Base-by-base conservation (phyloP, 2,113 vertebrate species). In the Actenoides lindsayi region DNA sequence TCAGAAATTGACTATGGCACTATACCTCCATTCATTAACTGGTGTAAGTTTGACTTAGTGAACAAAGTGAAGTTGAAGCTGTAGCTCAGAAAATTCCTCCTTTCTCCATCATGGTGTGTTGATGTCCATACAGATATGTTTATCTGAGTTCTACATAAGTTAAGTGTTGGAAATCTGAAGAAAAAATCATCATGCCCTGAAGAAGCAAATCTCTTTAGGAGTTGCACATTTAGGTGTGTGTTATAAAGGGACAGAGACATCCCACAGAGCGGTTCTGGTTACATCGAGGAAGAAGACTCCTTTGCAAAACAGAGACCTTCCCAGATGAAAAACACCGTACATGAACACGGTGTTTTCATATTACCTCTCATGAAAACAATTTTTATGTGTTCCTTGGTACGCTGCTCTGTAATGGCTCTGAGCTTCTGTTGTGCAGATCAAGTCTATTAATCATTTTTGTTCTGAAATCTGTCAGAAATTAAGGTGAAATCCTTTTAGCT, bases 391-490 rank as follows among this genome's bases (percentile, higher is more conserved):
- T 0, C 0, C n/a, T 87, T 51, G 16, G 5, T 90, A 37, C 6
- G 28, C 59, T 33, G 11, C 59, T 87, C 65, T 79, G 67, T 41
- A 86, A 65, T 46, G 67, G n/a, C 67, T 94, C 67, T 62, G 62
- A 95, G 84, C 84, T 93, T 87, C 87, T 94, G 91, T 24, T 85
- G 50, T 87, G 63, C 67, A 77, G 65, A 90, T 94, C 75, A 91
- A 97, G 41, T 46, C 37, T 77, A 44, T 87, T 91, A 87, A 93
- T 83, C 20, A 67, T 68, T 91, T 89, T 74, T 83, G 31, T 89
- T 90, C 75, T 74, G 62, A 90, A 94, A 94, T 23, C n/a, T 95
- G 70, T 62, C 78, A 95, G 41, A 91, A 96, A 65, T 39, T 77
- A 46, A 90, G 84, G 70, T 62, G 82, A 87, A 96, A 83, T 83